Evolutionary conservation across 92 coral and sea anemone species (phyloP), one percentile per base, ranked within the genome.

Genomic region (Paragorgia papillata): DNA sequence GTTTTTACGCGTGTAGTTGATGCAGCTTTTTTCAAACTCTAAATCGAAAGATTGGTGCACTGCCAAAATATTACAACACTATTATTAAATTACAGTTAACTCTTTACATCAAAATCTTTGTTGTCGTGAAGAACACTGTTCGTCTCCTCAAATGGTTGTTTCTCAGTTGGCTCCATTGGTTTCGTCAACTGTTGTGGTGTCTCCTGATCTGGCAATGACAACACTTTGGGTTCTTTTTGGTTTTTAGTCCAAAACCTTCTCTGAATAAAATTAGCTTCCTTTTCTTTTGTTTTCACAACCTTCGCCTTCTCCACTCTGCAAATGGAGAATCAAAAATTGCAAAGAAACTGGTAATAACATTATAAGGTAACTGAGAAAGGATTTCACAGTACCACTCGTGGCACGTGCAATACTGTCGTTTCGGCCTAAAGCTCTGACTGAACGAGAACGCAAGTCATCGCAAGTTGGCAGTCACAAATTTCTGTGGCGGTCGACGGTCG

Each of bases 231-330:
- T 33, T 57, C 62, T 53, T 71, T 71, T 51, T 53, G 51, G 33
- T 54, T 71, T 22, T 53, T 71, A n/a, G 24, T 33, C 15, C 78
- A 35, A 35, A 71, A 71, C 54, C 41, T 25, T 34, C 64, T 71
- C 35, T 53, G 78, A 53, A 71, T 51, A 34, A 71, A 55, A 21
- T 57, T 71, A 28, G 78, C 58, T 53, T 71, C 78, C 25, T 71
- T 71, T 33, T 33, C 78, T 20, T 63, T 63, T 31, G 27, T 31
- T 25, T 32, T 63, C 13, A 20, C 33, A 9, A 63, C 48, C 20
- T 71, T 71, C 32, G 78, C 4, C 54, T 71, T 71, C 12, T 53
- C 39, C 27, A 32, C 48, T 14, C 43, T 71, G 17, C 20, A 2
- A 26, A 10, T 35, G 3, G 27, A 37, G 43, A 12, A 4, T 5